These are phyloP conservation scores for Paraescarpia echinospica DNA, from an alignment of 1,140 invertebrate genomes.

Conservation along the genomic window DNA sequence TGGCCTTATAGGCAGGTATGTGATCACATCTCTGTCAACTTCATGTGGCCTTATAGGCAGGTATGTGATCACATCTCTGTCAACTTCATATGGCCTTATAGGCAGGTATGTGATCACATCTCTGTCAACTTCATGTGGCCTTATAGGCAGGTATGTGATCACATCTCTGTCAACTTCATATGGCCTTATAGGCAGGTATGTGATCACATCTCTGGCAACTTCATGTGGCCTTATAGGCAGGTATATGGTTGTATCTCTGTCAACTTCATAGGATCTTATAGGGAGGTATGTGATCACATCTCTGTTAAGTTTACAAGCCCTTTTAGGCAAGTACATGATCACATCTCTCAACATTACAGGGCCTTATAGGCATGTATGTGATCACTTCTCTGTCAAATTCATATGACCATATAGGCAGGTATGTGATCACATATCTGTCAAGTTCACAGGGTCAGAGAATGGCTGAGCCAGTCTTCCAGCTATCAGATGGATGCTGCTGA, in stretches of 20 bases:
- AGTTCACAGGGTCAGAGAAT: no score
- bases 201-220: constrained; percentile 15
- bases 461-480: no score
- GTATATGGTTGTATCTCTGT: background rate
- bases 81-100: no score
- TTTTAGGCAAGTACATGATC: background rate
- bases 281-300: background rate
- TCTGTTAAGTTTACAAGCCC: background rate
- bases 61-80: no score
- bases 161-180: no score
- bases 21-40: no score
- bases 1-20: no score
- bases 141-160: no score
- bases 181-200: constrained; percentile 59
- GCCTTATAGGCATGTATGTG: background rate
- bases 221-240: background rate
- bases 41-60: no score
- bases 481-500: no score
- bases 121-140: no score
- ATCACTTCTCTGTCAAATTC: background rate
- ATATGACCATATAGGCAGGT: background rate
- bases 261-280: background rate
- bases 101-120: no score
- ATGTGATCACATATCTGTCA: background rate
- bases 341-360: background rate